Evolutionary conservation across 1,140 invertebrate species (phyloP).

Genomic region (Acromyrmex heyeri): DNA sequence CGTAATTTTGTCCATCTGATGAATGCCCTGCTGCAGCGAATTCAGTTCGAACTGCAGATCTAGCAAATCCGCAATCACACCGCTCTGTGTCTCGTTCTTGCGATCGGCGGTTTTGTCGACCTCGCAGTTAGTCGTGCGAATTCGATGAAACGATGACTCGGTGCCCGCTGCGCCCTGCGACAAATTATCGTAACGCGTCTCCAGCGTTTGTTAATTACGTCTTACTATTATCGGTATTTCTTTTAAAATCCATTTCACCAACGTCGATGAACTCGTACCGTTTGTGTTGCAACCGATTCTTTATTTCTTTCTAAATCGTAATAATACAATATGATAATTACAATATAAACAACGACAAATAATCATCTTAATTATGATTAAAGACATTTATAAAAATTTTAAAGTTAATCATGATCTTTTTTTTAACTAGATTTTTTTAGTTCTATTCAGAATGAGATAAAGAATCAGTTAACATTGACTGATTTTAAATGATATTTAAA

Average conservation of each 20-base stretch:
- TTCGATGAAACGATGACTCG: constrained; percentile 82
- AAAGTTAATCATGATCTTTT: not conserved
- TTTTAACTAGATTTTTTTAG: not conserved
- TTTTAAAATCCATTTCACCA: not conserved
- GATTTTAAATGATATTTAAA: not conserved
- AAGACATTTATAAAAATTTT: not conserved
- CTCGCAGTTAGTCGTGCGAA: constrained; percentile 77
- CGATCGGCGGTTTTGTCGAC: constrained; percentile 80
- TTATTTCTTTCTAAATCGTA: not conserved
- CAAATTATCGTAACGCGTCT: constrained; percentile 28
- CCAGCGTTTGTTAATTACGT: constrained; percentile 1
- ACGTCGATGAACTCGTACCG: constrained; percentile 1
- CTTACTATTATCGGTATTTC: constrained; percentile 7
- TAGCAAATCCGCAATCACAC: constrained; percentile 93
- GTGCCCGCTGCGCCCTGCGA: constrained; percentile 83
- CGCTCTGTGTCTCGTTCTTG: constrained; percentile 83
- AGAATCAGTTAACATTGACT: not conserved
- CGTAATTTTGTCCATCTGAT: constrained; percentile 94
- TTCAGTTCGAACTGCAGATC: constrained; percentile 97
- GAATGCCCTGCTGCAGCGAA: constrained; percentile 95
- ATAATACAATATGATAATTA: not conserved
- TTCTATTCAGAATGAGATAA: not conserved
- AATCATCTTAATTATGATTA: constrained; percentile 6
- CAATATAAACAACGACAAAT: not conserved
- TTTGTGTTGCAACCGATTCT: constrained; percentile 5